Base-by-base conservation (phyloP, 2,797 vertebrate species). In the Gephyroberyx darwinii region DNA sequence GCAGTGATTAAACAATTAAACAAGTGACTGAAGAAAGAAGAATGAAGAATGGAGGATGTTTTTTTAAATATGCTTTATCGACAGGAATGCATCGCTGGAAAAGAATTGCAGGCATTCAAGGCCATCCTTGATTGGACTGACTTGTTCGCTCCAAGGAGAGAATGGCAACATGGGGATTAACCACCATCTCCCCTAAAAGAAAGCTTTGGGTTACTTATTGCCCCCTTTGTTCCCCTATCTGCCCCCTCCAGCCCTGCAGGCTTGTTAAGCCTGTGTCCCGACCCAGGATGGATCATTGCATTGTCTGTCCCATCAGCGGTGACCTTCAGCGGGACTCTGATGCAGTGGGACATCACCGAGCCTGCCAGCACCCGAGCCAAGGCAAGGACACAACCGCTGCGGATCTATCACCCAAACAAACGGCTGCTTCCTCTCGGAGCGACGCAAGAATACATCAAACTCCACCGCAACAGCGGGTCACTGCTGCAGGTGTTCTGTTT, bases 321-420 rank as follows among this genome's bases (percentile, higher is more conserved):
- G 96, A 96, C 95, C 96, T 96, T 97, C 95, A 95, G 89, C 87
- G 52, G 77, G 77, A 62, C 75, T 85, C 84, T 93, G 83, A 86
- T 88, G 74, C 85, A 86, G 81, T 75, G 78, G 84, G 84, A 81
- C 26, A 60, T 89, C 90, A 66, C 72, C 71, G 45, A 17, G 72
- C 69, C 71, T 80, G 80, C 80, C 80, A 83, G 84, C 75, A 26
- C 52, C 59, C 73, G 80, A 74, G 92, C 94, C 91, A 92, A 93
- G 92, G 93, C 94, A 94, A 95, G 95, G 93, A 93, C 95, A 92
- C 94, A 87, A 93, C 70, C 0, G 8, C 92, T 86, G 92, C 80
- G 81, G 93, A 97, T 96, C 95, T 91, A 96, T 97, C 96, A 97
- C 91, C 83, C 88, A 96, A 96, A 97, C 95, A 95, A 98, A 98